Base-by-base conservation (phyloP, 1,140 invertebrate genomes). In the Trachymyrmex septentrionalis region DNA sequence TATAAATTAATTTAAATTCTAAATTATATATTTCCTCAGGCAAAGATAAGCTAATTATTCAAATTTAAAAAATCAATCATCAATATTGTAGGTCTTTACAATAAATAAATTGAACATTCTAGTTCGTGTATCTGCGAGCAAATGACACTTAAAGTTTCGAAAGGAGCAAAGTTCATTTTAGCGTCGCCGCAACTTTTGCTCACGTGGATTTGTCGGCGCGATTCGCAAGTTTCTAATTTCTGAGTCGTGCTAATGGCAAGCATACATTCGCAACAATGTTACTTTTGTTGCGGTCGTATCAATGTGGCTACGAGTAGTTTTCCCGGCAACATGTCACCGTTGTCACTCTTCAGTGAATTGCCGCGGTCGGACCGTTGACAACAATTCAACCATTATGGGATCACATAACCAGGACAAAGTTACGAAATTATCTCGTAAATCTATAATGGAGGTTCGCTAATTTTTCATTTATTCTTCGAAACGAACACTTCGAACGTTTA, bases 201-300 rank as follows among this genome's bases (percentile, higher is more conserved):
- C 27, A 3, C 3, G 14, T 14, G 38, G 30, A 64, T 85, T 64
- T 77, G 38, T 21, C n/a, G 38, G 16, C 59, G 44, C 86, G 57
- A 84, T 69, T 84, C 44, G n/a, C 77, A 50, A 89, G 73, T 90
- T 89, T 85, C 88, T 90, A 87, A 90, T 89, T 89, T 78, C 66
- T 27, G 16, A 19, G 38, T 50, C 34, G 63, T 24, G 44, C 30
- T 86, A 89, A 86, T 71, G 61, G 66, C n/a, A n/a, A 48, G n/a
- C 30, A n/a, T 76, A 38, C 21, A 19, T 34, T 19, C 59, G 27
- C 61, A 48, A 84, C 77, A 84, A 38, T 19, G 44, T 48, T 67
- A 44, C 66, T 63, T 75, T 81, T 69, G 77, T 21, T 38, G 19
- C 53, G 55, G 24, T 75, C 57, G 78, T 59, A 55, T 69, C 38